Conservation (phyloP, 2,888 invertebrate genomes). For the Drosophila koepferae region DNA sequence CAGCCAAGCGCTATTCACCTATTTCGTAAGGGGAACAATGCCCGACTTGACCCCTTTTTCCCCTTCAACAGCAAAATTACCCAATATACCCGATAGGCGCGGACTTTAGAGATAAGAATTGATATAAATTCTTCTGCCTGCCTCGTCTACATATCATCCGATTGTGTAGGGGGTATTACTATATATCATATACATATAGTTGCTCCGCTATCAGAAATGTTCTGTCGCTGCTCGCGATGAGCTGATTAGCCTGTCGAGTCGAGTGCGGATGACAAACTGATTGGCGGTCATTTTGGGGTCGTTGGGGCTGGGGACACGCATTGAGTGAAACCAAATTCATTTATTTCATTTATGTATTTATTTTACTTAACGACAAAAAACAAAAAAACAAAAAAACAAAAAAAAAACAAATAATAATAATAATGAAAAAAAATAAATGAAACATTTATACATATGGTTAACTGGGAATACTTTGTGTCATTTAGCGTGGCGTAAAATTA, state of each 20-base stretch:
- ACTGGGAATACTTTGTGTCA: slow-evolving; percentile 20
- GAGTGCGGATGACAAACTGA: slow-evolving; percentile 34
- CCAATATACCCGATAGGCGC: slow-evolving; percentile 19
- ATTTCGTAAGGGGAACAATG: slow-evolving; percentile 15
- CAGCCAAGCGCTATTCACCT: not conserved
- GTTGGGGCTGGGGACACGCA: slow-evolving; percentile 14
- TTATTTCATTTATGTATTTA: slow-evolving; percentile 10
- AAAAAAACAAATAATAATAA: not conserved
- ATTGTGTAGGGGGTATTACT: not conserved
- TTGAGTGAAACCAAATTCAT: slow-evolving; percentile 9
- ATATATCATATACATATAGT: not conserved
- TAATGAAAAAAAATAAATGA: not conserved
- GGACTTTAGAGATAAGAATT: slow-evolving; percentile 7
- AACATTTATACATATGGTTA: not conserved
- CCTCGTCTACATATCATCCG: not conserved
- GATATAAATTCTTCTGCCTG: not conserved
- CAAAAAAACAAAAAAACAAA: not conserved
- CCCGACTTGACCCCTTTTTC: slow-evolving; percentile 25
- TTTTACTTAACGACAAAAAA: not conserved
- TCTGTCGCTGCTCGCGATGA: slow-evolving; percentile 30
- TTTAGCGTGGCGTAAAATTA: slow-evolving; percentile 89
- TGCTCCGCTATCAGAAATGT: slow-evolving; percentile 1
- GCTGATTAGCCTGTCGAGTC: slow-evolving; percentile 49
- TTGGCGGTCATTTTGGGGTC: slow-evolving; percentile 70
- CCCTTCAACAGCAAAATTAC: not conserved